Percentiles rank a stretch among this genome's conserved stretches.
Evolutionary conservation across 2,888 invertebrate genomes (phyloP).

Genomic region (Polylopha cassiicola): DNA sequence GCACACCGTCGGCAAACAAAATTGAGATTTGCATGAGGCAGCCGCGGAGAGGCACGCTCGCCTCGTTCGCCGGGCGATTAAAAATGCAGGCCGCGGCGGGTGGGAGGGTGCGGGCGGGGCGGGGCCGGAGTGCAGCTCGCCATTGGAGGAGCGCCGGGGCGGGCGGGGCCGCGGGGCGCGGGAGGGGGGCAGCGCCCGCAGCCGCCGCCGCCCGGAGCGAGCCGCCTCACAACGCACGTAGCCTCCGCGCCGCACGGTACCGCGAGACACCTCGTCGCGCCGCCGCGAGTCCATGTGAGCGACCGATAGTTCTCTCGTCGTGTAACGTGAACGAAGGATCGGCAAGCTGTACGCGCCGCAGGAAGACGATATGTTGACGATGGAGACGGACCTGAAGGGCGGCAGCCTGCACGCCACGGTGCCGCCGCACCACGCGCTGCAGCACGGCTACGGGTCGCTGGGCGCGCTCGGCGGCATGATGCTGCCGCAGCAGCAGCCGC

Average conservation of each 20-base stretch:
- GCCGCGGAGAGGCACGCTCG: conserved; percentile 59
- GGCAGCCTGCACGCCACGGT: conserved; percentile 90
- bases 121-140: conserved; percentile 22
- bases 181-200: conserved; percentile 53
- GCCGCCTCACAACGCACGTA: conserved; percentile 71
- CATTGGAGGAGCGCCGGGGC: conserved; percentile 23
- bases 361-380: conserved; percentile 92
- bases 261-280: conserved; percentile 57
- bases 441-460: conserved; percentile 84
- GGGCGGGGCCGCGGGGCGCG: conserved; percentile 37
- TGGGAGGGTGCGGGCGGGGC: conserved; percentile 36
- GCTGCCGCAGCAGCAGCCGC: conserved; percentile 81
- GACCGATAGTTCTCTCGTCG: conserved; percentile 70
- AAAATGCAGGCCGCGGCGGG: conserved; percentile 72
- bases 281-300: conserved; percentile 75
- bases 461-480: conserved; percentile 83
- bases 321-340: conserved; percentile 72
- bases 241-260: conserved; percentile 70
- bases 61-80: conserved; percentile 69
- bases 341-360: conserved; percentile 90
- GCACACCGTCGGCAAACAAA: conserved; percentile 72
- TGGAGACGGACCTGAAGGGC: conserved; percentile 94
- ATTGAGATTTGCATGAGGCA: conserved; percentile 69
- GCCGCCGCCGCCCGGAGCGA: conserved; percentile 58
- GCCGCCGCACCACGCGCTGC: conserved; percentile 89